These are phyloP conservation scores for Pandemis heparana DNA, from an alignment of 2,888 invertebrate species.

Conservation along the genomic window DNA sequence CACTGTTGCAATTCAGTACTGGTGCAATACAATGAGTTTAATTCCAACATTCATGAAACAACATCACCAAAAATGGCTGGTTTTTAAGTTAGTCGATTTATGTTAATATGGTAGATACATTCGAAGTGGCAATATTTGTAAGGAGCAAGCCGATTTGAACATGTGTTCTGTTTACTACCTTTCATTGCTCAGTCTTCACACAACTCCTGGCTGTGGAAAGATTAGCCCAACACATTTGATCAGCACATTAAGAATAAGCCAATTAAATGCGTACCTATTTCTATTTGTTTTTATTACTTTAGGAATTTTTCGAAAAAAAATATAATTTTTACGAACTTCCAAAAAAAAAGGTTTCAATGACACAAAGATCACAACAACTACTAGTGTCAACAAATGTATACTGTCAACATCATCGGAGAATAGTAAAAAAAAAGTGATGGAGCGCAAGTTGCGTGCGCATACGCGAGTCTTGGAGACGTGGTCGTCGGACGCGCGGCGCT, in stretches of 20 bases:
- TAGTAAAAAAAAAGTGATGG: constrained; percentile 26
- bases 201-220: constrained; percentile 57
- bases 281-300: not conserved
- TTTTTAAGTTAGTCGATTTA: constrained; percentile 23
- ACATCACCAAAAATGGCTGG: constrained; percentile 4
- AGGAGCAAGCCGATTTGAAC: constrained; percentile 52
- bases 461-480: constrained; percentile 39
- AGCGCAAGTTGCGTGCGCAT: constrained; percentile 25
- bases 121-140: constrained; percentile 16
- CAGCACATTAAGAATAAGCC: constrained; percentile 6
- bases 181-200: constrained; percentile 67
- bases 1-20: constrained; percentile 46
- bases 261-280: not conserved
- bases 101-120: not conserved
- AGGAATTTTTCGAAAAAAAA: not conserved
- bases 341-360: not conserved
- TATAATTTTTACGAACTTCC: not conserved
- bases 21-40: constrained; percentile 41
- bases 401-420: constrained; percentile 24
- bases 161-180: constrained; percentile 59
- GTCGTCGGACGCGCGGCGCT: constrained; percentile 66
- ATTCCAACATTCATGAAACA: constrained; percentile 28
- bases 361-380: constrained; percentile 19
- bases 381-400: constrained; percentile 37
- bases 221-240: constrained; percentile 34